phyloP scores from a whole-genome alignment of 2,797 vertebrate species.

The Crenichthys baileyi region DNA sequence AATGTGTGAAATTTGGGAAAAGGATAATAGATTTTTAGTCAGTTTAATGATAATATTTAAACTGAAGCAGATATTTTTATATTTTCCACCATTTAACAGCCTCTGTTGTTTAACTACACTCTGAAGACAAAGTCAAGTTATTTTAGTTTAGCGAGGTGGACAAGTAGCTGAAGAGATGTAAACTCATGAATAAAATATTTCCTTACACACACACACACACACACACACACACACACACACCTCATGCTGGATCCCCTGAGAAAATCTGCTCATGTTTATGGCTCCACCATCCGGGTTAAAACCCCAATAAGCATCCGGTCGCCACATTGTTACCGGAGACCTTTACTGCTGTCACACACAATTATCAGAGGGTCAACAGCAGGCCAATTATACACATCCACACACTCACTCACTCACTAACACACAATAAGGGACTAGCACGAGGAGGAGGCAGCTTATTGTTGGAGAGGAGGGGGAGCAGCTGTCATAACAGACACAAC shows the following conservation, averaged over 20 bases:
- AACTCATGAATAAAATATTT: background rate
- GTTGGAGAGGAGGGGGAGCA: constrained; percentile 35
- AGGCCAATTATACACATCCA: constrained; percentile 44
- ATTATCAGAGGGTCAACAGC: constrained; percentile 56
- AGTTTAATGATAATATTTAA: background rate
- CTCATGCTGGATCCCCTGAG: constrained; percentile 26
- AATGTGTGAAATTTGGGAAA: background rate
- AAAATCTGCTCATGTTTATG: constrained; percentile 37
- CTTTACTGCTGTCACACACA: constrained; percentile 64
- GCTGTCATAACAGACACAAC: constrained; percentile 39
- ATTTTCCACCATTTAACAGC: background rate
- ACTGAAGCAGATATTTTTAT: background rate
- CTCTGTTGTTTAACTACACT: background rate
- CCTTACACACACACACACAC: background rate
- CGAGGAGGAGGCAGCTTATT: constrained; percentile 26
- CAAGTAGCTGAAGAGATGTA: background rate
- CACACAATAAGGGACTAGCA: constrained; percentile 9
- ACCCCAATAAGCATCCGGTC: constrained; percentile 46
- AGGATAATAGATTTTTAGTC: background rate
- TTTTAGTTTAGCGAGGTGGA: background rate
- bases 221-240: background rate
- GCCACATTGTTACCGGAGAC: constrained; percentile 46
- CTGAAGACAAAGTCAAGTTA: background rate
- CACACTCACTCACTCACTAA: background rate
- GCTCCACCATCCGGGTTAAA: constrained; percentile 43